Evolutionary conservation across 1,140 invertebrate species (phyloP), one percentile per base, ranked within the genome.

Genomic region (Nebria ingens): DNA sequence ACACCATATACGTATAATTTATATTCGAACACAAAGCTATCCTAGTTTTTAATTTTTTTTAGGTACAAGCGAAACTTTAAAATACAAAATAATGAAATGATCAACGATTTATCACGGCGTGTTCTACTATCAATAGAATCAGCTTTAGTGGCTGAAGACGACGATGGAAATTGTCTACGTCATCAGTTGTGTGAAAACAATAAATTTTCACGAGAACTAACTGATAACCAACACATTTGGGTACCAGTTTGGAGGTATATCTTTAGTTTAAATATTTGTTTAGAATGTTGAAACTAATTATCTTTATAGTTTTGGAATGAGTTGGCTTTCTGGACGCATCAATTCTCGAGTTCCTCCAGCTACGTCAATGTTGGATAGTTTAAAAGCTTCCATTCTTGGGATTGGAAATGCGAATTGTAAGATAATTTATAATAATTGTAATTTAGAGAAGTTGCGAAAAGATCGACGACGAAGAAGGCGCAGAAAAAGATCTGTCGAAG

Each of bases 181-280:
- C 69, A 75, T 42, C 65, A 68, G 2, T 64, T 84, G 1, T 84
- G 81, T 62, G 68, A 79, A 20, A 76, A 81, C n/a, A 83, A 83
- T 62, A 76, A 68, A 52, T 71, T 69, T 51, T 78, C 78, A 0
- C 74, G 74, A 45, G 59, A 65, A n/a, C 62, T 72, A 19, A 57
- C 61, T 0, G 73, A 76, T 38, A 69, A 66, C 6, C 75, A 75
- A 34, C 74, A 73, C 63, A 75, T 81, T 57, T 82, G 79, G 80
- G 61, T 83, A 51, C 81, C 82, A n/a, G 69, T 83, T 52, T 83
- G 81, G 80, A 79, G 81, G 82, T 83, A 71, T 68, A 17, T 13
- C 51, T 12, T 9, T 13, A 12, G 51, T 12, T 25, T 11, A 12
- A 25, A 21, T 34, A 9, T 38, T 19, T 38, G 22, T n/a, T 13